Conservation (phyloP, 92 coral and sea anemone genomes). For the Galaxea fascicularis region DNA sequence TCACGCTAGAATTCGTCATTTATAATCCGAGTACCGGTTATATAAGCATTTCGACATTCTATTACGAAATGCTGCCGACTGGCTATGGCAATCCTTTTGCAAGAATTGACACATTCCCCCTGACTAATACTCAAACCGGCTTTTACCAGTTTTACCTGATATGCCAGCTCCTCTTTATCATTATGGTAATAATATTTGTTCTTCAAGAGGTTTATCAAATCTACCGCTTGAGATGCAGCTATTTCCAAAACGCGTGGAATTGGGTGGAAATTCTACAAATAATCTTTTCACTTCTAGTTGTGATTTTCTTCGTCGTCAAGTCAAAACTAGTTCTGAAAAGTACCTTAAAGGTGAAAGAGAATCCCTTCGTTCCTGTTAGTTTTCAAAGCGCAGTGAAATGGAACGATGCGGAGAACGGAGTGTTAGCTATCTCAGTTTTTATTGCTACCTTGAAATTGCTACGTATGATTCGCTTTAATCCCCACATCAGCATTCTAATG, state of each 20-base stretch:
- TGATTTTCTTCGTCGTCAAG: constrained; percentile 68
- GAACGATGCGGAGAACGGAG: constrained; percentile 73
- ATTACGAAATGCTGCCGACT: constrained; percentile 71
- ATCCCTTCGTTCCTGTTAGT: constrained; percentile 75
- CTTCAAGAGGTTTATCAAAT: constrained; percentile 59
- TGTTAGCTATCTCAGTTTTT: constrained; percentile 69
- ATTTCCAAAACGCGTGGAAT: constrained; percentile 74
- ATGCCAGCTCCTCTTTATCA: constrained; percentile 76
- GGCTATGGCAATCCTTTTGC: constrained; percentile 68
- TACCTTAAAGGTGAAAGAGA: constrained; percentile 60
- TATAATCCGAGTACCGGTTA: constrained; percentile 80
- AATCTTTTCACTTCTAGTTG: constrained; percentile 53
- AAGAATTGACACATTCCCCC: constrained; percentile 69
- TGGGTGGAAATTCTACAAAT: constrained; percentile 79
- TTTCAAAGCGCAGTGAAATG: constrained; percentile 65
- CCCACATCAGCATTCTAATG: constrained; percentile 66
- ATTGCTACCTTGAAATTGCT: constrained; percentile 72
- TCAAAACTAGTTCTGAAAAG: constrained; percentile 72
- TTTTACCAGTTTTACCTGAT: constrained; percentile 75
- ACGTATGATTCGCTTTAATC: constrained; percentile 81
- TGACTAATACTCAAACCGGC: constrained; percentile 70
- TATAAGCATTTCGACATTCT: constrained; percentile 61
- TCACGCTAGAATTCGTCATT: constrained; percentile 70
- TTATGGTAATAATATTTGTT: constrained; percentile 66
- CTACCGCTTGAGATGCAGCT: constrained; percentile 50